Evolutionary conservation across 2,888 invertebrate genomes (phyloP), one percentile per base, ranked within the genome.

Genomic region (Parascotia fuliginaria): DNA sequence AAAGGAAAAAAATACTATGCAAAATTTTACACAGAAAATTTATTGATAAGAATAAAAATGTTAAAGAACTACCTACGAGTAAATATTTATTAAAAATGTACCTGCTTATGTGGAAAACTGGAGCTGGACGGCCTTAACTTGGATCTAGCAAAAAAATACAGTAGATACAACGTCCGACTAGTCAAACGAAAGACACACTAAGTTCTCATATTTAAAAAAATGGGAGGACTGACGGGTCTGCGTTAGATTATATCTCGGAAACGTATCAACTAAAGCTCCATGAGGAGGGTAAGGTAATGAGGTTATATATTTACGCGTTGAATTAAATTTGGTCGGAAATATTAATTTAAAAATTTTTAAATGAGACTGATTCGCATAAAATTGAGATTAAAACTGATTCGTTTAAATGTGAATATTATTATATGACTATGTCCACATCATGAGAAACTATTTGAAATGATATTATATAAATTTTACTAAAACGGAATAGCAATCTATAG

Each of bases 251-350:
- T 76, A 73, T 70, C 75, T 74, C 64, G 52, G 67, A 74, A 79
- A 79, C 73, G 73, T 79, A 82, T 81, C 77, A 79, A 68, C 64
- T 63, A 79, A 81, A 83, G 76, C 79, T 75, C 60, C 70, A 70
- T 83, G 82, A 86, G 80, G 79, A 86, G 86, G 86, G 86, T 82
- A 79, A 68, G 65, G 71, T 81, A 85, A 87, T 79, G 75, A 85
- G 74, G 78, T 85, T 83, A 83, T 81, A 82, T 73, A 76, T 82
- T 83, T 77, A 68, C 75, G 70, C 80, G 63, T 47, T 58, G 66
- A 83, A 85, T 79, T 76, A 79, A 71, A 66, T 73, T 73, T 52
- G 62, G 39, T 48, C 52, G 56, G 55, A 66, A 76, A 75, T 78
- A 76, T 76, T 73, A 78, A 81, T 81, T 73, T 64, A 48, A 57